Conservation (phyloP, 2,797 vertebrate genomes). For the Trematomus bernacchii region DNA sequence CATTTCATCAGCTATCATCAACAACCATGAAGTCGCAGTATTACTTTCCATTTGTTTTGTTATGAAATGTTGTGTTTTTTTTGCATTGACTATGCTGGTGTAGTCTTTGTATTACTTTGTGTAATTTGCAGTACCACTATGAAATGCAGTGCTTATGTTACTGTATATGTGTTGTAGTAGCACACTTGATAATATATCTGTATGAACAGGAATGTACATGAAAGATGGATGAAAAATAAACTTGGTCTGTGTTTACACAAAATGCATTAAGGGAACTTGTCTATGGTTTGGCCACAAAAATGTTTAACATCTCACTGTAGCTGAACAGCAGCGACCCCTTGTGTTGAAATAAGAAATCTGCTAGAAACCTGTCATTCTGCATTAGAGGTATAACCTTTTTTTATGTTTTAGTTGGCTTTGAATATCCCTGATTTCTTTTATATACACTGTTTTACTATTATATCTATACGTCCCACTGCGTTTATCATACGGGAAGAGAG, state of each 20-base stretch:
- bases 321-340: conserved; percentile 36
- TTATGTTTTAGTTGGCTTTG: background rate
- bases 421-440: background rate
- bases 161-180: conserved; percentile 79
- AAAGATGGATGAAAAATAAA: conserved; percentile 72
- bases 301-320: background rate
- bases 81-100: conserved; percentile 85
- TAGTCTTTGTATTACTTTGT: conserved; percentile 74
- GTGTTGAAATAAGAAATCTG: conserved; percentile 27
- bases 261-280: background rate
- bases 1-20: conserved; percentile 35
- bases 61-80: conserved; percentile 46
- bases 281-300: background rate
- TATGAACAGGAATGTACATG: conserved; percentile 70
- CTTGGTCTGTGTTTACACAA: conserved; percentile 40
- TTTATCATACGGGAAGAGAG: no score
- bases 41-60: conserved; percentile 45
- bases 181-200: conserved; percentile 89
- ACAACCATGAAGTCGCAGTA: conserved; percentile 41
- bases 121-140: conserved; percentile 64
- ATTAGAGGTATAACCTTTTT: background rate
- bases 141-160: conserved; percentile 67
- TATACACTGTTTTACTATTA: no score
- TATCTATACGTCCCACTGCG: no score
- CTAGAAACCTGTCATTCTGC: background rate